Percentiles rank a stretch among this genome's conserved stretches.
Evolutionary conservation across 37 sponge, comb jelly and placozoan genomes (phyloP).

Genomic region (Halisarca cf. caerulea): DNA sequence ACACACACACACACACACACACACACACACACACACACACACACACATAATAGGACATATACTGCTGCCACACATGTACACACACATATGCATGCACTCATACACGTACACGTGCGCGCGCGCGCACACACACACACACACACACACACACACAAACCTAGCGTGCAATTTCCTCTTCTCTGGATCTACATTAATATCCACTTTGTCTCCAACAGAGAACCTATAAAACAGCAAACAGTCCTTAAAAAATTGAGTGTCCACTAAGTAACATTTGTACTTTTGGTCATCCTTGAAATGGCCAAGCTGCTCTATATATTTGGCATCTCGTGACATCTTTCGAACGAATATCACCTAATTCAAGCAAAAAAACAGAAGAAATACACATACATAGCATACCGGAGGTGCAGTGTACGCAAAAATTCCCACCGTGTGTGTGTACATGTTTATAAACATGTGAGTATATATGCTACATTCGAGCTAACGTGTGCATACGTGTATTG

Average conservation of each 20-base stretch:
- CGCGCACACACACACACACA: conserved; percentile 23
- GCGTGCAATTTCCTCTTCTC: conserved; percentile 45
- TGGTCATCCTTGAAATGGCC: conserved; percentile 36
- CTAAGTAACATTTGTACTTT: background rate
- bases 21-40: conserved; percentile 82
- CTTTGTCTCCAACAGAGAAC: conserved; percentile 48
- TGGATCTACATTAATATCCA: conserved; percentile 41
- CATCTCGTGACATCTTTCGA: conserved; percentile 60
- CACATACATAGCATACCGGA: too few species aligned
- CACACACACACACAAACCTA: conserved; percentile 19
- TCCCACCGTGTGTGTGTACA: too few species aligned
- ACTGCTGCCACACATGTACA: too few species aligned
- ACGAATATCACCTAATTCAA: conserved; percentile 50
- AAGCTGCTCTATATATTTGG: conserved; percentile 55
- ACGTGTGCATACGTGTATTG: too few species aligned
- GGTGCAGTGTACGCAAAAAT: too few species aligned
- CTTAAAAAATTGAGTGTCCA: too few species aligned
- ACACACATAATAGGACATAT: too few species aligned
- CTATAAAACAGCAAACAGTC: conserved; percentile 15
- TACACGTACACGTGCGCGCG: background rate
- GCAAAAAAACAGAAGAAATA: background rate
- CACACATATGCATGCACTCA: conserved; percentile 46
- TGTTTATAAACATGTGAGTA: too few species aligned
- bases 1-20: background rate
- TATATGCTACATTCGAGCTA: too few species aligned